phyloP scores from a whole-genome alignment of 2,888 invertebrate species.

The Automeris io region DNA sequence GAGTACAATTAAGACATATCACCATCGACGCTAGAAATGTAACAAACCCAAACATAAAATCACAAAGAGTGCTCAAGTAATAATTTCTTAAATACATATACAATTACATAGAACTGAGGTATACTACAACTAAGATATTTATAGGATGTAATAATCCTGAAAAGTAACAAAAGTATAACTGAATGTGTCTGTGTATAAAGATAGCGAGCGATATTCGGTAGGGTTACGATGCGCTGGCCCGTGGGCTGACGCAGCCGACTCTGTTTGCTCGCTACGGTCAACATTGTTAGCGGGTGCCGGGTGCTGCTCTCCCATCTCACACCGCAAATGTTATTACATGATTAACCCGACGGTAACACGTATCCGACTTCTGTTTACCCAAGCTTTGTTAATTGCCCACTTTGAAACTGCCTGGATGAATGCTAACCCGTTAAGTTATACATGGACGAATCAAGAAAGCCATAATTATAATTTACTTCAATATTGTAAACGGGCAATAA shows the following conservation, averaged over 20 bases:
- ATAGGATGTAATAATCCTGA: not conserved
- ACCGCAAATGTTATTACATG: slow-evolving; percentile 64
- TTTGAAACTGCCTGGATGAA: slow-evolving; percentile 38
- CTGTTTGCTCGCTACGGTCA: slow-evolving; percentile 67
- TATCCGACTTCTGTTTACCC: slow-evolving; percentile 49
- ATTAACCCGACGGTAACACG: slow-evolving; percentile 57
- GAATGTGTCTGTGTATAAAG: slow-evolving; percentile 4
- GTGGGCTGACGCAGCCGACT: slow-evolving; percentile 60
- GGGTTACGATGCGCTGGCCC: slow-evolving; percentile 40
- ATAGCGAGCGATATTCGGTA: slow-evolving; percentile 33
- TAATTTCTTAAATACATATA: too few relatives aligned
- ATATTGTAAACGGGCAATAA: too few relatives aligned
- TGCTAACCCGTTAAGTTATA: slow-evolving; percentile 29
- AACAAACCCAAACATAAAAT: too few relatives aligned
- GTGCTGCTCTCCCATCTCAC: slow-evolving; percentile 13
- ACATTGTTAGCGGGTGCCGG: slow-evolving; percentile 60
- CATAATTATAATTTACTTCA: slow-evolving; percentile 4
- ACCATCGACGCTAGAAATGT: too few relatives aligned
- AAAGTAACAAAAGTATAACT: not conserved
- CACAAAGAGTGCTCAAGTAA: too few relatives aligned
- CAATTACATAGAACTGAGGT: not conserved
- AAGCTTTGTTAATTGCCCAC: slow-evolving; percentile 58
- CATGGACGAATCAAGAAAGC: too few relatives aligned
- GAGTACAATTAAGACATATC: too few relatives aligned
- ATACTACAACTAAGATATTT: not conserved